These are phyloP conservation scores for Octodonta nipae DNA, from an alignment of 2,888 invertebrate species.

Conservation along the genomic window DNA sequence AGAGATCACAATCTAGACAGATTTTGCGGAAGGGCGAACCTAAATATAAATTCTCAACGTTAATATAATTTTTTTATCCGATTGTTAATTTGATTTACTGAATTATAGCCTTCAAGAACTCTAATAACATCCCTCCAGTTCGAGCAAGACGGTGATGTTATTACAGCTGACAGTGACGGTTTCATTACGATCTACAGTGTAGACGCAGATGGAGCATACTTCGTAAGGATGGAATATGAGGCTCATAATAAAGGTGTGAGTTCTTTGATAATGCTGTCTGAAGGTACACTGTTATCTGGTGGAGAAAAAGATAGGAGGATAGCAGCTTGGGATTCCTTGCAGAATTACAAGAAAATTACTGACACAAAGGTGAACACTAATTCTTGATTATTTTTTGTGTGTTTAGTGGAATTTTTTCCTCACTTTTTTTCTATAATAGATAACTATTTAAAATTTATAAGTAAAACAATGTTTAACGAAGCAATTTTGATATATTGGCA, in stretches of 20 bases:
- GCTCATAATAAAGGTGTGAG: slow-evolving; percentile 80
- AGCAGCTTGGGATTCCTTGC: slow-evolving; percentile 82
- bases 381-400: too few relatives aligned
- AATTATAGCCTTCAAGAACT: slow-evolving; percentile 61
- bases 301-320: slow-evolving; percentile 83
- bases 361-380: slow-evolving; percentile 75
- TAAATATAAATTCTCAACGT: too few relatives aligned
- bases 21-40: too few relatives aligned
- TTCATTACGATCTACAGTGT: slow-evolving; percentile 83
- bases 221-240: slow-evolving; percentile 78
- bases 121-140: slow-evolving; percentile 79
- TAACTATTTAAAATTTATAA: too few relatives aligned
- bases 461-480: too few relatives aligned
- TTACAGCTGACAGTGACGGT: slow-evolving; percentile 84
- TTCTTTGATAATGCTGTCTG: slow-evolving; percentile 74
- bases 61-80: too few relatives aligned
- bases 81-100: too few relatives aligned
- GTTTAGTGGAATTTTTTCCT: too few relatives aligned
- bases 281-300: slow-evolving; percentile 79
- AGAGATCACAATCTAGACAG: too few relatives aligned
- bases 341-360: slow-evolving; percentile 79
- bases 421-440: too few relatives aligned
- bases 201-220: slow-evolving; percentile 74
- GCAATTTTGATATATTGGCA: too few relatives aligned
- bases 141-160: slow-evolving; percentile 81